Base-by-base conservation (phyloP, 2,113 vertebrate genomes). In the Alethe diademata region DNA sequence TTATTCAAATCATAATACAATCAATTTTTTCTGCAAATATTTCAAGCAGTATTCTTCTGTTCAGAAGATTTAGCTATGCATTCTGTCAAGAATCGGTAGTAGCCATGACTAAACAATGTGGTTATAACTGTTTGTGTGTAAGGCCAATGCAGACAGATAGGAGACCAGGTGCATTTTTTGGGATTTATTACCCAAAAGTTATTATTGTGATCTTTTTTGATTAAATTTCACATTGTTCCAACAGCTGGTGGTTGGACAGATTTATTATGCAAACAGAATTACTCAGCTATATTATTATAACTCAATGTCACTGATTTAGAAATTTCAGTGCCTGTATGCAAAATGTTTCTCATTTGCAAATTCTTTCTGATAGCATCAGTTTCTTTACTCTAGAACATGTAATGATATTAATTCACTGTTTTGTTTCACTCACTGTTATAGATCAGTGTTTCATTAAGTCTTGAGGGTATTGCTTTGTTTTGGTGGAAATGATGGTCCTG, bases 191-290 rank as follows among this genome's bases (percentile, higher is more conserved):
- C 42, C 25, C 73, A 48, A 65, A 91, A 91, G 78, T 73, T 72
- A 86, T 95, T 78, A 61, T 76, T 69, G 33, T 50, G 26, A 57
- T 83, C 2, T 89, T 88, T 90, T 90, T 66, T 88, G 58, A 80
- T 91, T 92, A 78, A 86, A 81, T 88, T 94, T 96, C 33, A 58
- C 64, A 62, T 90, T 91, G 43, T 91, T 38, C 7, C 16, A 78
- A 78, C 42, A 95, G 60, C 56, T 92, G 69, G 8, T 62, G 23
- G 19, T 66, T 74, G 56, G 31, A 20, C 18, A 92, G 33, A 86
- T 92, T 62, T 80, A 79, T 70, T 88, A 83, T 58, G 38, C 33
- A 84, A 78, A 76, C 17, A 73, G 31, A 82, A 85, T 78, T 94
- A 78, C 7, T 57, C 24, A 67, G 26, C 38, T 19, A 70, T 56